A percentile compares a stretch with the other conserved stretches of the same genome.
Evolutionary conservation across 2,888 invertebrate species (phyloP).

Genomic region (Harpalus rufipes): DNA sequence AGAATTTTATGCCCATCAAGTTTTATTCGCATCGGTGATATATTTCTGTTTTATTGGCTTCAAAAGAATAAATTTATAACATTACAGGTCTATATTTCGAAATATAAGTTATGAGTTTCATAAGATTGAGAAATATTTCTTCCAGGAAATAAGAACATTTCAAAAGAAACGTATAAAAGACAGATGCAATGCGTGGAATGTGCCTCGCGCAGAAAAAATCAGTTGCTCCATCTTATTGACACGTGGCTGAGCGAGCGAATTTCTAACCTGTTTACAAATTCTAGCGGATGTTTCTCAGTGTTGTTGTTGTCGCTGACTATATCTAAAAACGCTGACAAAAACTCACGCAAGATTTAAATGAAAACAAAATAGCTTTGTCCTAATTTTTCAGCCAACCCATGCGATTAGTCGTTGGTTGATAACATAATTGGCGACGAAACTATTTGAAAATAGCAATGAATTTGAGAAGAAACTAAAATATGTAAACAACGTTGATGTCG

Average conservation of each 20-base stretch:
- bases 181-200: conserved; percentile 24
- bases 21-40: no score
- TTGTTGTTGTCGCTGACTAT: conserved; percentile 16
- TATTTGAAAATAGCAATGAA: conserved; percentile 22
- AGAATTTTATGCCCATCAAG: no score
- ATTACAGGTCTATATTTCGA: background rate
- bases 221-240: conserved; percentile 34
- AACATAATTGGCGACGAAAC: background rate
- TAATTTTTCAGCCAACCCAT: conserved; percentile 38
- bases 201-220: conserved; percentile 16
- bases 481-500: background rate
- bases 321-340: conserved; percentile 48
- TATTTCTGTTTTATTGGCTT: no score
- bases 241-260: conserved; percentile 35
- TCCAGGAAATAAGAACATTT: background rate
- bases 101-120: conserved; percentile 4
- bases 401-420: conserved; percentile 28
- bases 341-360: conserved; percentile 51
- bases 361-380: conserved; percentile 56
- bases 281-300: conserved; percentile 40
- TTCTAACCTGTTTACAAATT: conserved; percentile 53
- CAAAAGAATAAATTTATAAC: no score
- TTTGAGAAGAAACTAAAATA: conserved; percentile 1
- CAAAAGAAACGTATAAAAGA: conserved; percentile 13
- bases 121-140: background rate